Conservation (phyloP, 2,888 invertebrate genomes). For the Cistogaster globosa region DNA sequence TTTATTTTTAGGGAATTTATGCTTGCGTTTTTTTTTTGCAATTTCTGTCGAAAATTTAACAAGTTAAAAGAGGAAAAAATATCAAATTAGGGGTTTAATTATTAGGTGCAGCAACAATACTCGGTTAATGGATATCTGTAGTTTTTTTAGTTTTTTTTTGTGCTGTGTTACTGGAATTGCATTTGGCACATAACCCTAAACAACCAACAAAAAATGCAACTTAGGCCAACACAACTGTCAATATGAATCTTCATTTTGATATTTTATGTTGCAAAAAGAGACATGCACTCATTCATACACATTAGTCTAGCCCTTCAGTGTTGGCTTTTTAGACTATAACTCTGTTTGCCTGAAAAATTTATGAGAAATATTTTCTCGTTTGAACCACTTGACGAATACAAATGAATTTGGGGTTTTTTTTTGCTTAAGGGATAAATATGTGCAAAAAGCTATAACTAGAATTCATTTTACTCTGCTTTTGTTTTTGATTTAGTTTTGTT, state of each 20-base stretch:
- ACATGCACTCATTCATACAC: not conserved
- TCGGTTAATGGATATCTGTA: slow-evolving; percentile 2
- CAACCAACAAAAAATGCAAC: slow-evolving; percentile 33
- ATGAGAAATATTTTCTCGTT: slow-evolving; percentile 26
- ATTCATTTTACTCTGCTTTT: not conserved
- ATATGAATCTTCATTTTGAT: slow-evolving; percentile 58
- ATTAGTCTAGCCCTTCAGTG: not conserved
- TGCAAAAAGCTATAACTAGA: not conserved
- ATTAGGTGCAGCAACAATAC: slow-evolving; percentile 35
- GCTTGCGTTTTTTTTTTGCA: slow-evolving; percentile 40
- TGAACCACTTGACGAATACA: slow-evolving; percentile 51
- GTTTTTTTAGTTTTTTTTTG: slow-evolving; percentile 4
- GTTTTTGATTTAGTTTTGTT: slow-evolving; percentile 16
- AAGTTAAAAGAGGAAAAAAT: slow-evolving; percentile 4
- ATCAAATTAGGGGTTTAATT: slow-evolving; percentile 57
- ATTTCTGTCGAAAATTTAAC: slow-evolving; percentile 47
- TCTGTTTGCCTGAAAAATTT: slow-evolving; percentile 37
- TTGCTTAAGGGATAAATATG: slow-evolving; percentile 23
- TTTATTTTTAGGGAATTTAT: slow-evolving; percentile 15
- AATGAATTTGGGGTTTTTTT: slow-evolving; percentile 31
- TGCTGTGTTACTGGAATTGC: slow-evolving; percentile 24
- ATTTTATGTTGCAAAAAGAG: slow-evolving; percentile 45
- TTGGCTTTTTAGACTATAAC: slow-evolving; percentile 39
- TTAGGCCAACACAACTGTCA: slow-evolving; percentile 46
- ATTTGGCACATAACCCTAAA: slow-evolving; percentile 45